Percentiles rank a stretch among this genome's conserved stretches.
Evolutionary conservation across 2,797 vertebrate species (phyloP).

Genomic region (Periophthalmus magnuspinnatus): DNA sequence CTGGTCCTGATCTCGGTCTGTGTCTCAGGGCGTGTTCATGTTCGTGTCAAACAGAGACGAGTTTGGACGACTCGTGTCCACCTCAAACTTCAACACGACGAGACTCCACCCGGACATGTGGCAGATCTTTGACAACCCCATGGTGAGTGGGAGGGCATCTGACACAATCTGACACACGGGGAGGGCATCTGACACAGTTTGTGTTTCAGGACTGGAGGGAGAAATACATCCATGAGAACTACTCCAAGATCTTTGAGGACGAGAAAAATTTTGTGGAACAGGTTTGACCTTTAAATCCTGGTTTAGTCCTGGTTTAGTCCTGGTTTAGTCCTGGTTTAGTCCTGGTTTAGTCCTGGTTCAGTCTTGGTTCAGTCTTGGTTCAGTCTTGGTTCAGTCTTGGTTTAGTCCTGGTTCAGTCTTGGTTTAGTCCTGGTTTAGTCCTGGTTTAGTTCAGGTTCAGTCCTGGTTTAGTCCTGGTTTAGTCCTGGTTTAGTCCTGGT

Average conservation of each 20-base stretch:
- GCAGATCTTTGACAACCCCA: constrained; percentile 84
- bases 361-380: not conserved
- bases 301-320: not conserved
- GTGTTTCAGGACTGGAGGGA: constrained; percentile 86
- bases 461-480: not conserved
- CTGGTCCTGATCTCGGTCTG: not conserved
- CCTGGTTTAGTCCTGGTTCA: too few species aligned
- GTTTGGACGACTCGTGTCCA: constrained; percentile 83
- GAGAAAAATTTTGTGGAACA: constrained; percentile 73
- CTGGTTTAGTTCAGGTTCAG: not conserved
- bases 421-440: not conserved
- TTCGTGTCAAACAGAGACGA: constrained; percentile 86
- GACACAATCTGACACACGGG: not conserved
- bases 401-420: not conserved
- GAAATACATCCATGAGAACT: constrained; percentile 86
- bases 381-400: not conserved
- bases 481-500: not conserved
- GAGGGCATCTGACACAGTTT: not conserved
- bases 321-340: not conserved
- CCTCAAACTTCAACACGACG: constrained; percentile 81
- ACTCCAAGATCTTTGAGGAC: constrained; percentile 82
- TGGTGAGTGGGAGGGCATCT: not conserved
- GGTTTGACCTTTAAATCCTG: constrained; percentile 59
- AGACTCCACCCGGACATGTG: constrained; percentile 86
- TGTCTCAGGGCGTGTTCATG: constrained; percentile 83